These are phyloP conservation scores for Poecile montanus DNA, from an alignment of 2,797 vertebrate species.

Conservation along the genomic window DNA sequence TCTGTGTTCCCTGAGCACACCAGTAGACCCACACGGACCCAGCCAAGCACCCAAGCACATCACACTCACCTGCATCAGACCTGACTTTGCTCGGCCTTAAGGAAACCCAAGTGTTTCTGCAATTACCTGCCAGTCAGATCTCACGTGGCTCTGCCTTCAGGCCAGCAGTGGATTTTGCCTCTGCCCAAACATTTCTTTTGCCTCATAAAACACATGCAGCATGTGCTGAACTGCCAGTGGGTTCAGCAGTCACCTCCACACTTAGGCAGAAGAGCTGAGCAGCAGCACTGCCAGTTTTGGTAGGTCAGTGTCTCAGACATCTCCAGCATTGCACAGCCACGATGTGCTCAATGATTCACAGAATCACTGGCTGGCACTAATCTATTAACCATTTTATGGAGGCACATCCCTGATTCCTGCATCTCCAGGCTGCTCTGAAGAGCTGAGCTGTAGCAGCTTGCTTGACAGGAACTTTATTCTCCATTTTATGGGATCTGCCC, in stretches of 20 bases:
- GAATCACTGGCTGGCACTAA: not conserved
- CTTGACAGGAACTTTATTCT: not conserved
- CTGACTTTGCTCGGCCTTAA: not conserved
- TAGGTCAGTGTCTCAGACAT: not conserved
- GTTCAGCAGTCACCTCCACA: not conserved
- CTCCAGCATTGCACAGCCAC: not conserved
- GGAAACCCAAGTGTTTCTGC: not conserved
- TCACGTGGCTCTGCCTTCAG: accelerated
- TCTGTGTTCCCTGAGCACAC: not conserved
- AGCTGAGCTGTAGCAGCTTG: accelerated
- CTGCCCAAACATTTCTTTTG: not conserved
- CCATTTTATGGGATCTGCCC: not conserved
- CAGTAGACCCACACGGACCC: accelerated
- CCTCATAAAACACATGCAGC: not conserved
- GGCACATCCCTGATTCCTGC: not conserved
- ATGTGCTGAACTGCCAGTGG: accelerated
- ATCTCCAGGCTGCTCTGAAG: not conserved
- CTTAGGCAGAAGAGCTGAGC: accelerated
- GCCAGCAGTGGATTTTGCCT: not conserved
- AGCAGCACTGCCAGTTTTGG: not conserved
- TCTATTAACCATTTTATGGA: not conserved
- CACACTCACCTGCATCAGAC: not conserved
- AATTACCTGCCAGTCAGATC: not conserved
- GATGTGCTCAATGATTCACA: not conserved
- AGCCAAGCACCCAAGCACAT: accelerated